Percentiles rank a stretch among this genome's conserved stretches.
These are phyloP conservation scores for Oscheius onirici DNA, from an alignment of 2,888 invertebrate genomes.

Conservation along the genomic window DNA sequence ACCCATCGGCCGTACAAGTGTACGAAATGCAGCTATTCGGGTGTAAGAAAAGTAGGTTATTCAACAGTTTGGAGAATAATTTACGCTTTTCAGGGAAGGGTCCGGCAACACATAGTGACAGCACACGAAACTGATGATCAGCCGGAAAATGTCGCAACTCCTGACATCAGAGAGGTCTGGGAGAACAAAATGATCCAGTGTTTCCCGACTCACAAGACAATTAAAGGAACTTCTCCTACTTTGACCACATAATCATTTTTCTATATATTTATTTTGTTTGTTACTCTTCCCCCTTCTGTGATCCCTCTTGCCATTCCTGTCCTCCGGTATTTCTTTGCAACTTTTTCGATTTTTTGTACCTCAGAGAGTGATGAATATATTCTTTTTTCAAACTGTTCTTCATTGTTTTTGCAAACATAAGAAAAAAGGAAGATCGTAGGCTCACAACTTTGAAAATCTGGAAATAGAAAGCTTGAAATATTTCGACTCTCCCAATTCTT, in stretches of 20 bases:
- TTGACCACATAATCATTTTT: not conserved
- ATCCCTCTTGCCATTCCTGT: no score
- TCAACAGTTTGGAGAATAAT: not conserved
- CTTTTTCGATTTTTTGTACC: no score
- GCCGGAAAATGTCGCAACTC: constrained; percentile 39
- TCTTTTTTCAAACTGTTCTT: no score
- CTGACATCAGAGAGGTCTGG: constrained; percentile 40
- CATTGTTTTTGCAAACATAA: no score
- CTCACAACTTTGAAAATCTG: no score
- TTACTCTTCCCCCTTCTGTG: not conserved
- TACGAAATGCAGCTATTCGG: constrained; percentile 36
- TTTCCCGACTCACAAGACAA: constrained; percentile 43
- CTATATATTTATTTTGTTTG: not conserved
- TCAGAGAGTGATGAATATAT: no score
- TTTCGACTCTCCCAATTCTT: no score
- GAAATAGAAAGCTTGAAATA: no score
- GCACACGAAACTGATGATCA: constrained; percentile 36
- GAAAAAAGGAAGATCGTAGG: no score
- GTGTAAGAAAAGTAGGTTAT: constrained; percentile 36
- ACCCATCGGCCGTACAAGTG: constrained; percentile 42
- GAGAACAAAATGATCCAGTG: constrained; percentile 37
- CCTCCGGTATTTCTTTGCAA: no score
- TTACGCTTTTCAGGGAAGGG: constrained; percentile 26
- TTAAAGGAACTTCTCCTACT: not conserved
- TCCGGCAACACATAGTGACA: constrained; percentile 38